Evolutionary conservation across 2,113 vertebrate species (phyloP).

Genomic region (Oryzias javanicus): DNA sequence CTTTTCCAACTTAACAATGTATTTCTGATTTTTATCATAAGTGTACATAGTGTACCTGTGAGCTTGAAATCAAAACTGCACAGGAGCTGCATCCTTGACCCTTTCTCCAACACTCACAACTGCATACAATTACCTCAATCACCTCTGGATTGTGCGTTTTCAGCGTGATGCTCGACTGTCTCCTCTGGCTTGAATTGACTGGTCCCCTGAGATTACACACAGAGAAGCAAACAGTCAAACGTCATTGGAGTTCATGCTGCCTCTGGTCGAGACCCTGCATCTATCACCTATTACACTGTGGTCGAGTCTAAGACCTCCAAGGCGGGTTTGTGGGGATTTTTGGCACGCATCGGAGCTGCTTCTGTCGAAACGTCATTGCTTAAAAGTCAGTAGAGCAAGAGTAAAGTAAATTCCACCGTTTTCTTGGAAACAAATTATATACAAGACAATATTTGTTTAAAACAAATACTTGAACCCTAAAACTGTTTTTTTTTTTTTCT

Average conservation of each 20-base stretch:
- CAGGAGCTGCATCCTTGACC: constrained; percentile 60
- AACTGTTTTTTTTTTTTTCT: too few species aligned
- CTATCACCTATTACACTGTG: constrained; percentile 37
- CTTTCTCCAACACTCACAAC: constrained; percentile 61
- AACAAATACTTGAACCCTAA: too few species aligned
- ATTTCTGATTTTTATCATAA: too few species aligned
- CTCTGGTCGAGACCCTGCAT: constrained; percentile 30
- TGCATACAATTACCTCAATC: constrained; percentile 73
- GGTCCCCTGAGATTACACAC: constrained; percentile 42
- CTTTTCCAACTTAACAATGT: too few species aligned
- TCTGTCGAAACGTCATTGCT: constrained; percentile 14
- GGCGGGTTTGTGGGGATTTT: constrained; percentile 1
- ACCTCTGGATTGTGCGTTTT: constrained; percentile 59
- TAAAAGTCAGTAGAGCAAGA: constrained; percentile 2
- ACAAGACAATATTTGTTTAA: too few species aligned
- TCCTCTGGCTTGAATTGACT: constrained; percentile 43
- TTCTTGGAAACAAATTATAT: not conserved
- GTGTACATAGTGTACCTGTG: constrained; percentile 21
- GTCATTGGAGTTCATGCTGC: constrained; percentile 25
- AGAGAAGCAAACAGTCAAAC: constrained; percentile 22
- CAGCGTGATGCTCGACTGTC: constrained; percentile 40
- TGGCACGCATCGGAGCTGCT: constrained; percentile 6
- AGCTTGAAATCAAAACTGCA: constrained; percentile 52
- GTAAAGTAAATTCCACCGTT: constrained; percentile 5
- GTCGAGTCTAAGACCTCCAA: constrained; percentile 27